These are phyloP conservation scores for Propithecus perrieri DNA, from an alignment of 2,797 vertebrate species.

Conservation along the genomic window DNA sequence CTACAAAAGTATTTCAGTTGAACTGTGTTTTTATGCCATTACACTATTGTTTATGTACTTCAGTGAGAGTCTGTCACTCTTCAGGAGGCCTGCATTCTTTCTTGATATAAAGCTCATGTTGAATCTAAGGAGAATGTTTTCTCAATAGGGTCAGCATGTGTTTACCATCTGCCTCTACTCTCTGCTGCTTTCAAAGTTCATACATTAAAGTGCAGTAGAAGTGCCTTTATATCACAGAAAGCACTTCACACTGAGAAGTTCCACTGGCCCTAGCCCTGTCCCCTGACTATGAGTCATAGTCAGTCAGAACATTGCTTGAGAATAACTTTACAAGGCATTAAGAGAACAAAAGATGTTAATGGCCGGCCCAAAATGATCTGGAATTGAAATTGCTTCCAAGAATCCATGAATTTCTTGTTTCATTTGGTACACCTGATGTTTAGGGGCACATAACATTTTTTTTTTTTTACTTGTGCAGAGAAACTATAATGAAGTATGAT, in stretches of 20 bases:
- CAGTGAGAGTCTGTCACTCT: slow-evolving; percentile 16
- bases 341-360: slow-evolving; percentile 46
- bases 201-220: not conserved
- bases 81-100: slow-evolving; percentile 18
- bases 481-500: not conserved
- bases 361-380: not conserved
- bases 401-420: not conserved
- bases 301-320: not conserved
- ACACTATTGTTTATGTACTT: not conserved
- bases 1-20: not conserved
- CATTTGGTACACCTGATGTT: not conserved
- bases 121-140: not conserved
- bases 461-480: not conserved
- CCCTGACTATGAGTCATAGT: slow-evolving; percentile 54
- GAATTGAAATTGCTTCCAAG: slow-evolving; percentile 20
- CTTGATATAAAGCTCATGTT: not conserved
- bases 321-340: slow-evolving; percentile 58
- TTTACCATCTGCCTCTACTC: not conserved
- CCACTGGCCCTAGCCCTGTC: not conserved
- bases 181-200: not conserved
- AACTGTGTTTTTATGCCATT: not conserved
- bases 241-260: slow-evolving; percentile 4
- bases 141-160: slow-evolving; percentile 12
- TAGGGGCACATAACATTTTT: not conserved
- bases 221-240: not conserved